These are phyloP conservation scores for Peribatodes rhomboidaria DNA, from an alignment of 2,888 invertebrate species.

Conservation along the genomic window DNA sequence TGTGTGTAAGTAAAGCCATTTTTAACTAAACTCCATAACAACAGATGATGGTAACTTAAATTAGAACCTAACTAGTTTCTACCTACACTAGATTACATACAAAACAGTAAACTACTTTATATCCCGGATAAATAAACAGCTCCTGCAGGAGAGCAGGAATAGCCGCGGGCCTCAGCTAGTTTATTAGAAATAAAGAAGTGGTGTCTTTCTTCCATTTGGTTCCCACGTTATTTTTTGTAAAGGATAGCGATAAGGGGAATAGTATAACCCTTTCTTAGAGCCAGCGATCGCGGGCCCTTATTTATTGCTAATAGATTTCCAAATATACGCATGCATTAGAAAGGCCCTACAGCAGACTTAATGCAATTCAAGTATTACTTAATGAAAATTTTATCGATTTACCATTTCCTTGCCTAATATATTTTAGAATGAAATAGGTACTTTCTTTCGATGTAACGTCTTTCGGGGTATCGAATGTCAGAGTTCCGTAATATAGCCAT, in stretches of 20 bases:
- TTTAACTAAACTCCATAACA: too few species aligned
- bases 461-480: neutral
- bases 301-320: slow-evolving; percentile 84
- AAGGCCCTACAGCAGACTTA: slow-evolving; percentile 64
- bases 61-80: neutral
- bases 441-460: too few species aligned
- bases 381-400: slow-evolving; percentile 35
- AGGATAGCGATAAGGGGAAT: slow-evolving; percentile 82
- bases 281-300: slow-evolving; percentile 78
- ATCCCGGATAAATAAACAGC: neutral
- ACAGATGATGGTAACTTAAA: neutral
- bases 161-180: slow-evolving; percentile 43
- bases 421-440: neutral
- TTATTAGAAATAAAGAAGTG: slow-evolving; percentile 75
- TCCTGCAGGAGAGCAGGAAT: neutral
- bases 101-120: slow-evolving; percentile 17
- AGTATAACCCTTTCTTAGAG: slow-evolving; percentile 82
- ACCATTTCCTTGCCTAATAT: neutral
- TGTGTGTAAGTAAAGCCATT: too few species aligned
- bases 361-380: slow-evolving; percentile 53
- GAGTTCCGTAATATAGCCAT: neutral
- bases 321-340: slow-evolving; percentile 72
- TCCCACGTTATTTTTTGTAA: slow-evolving; percentile 85
- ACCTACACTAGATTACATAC: neutral
- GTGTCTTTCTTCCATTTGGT: slow-evolving; percentile 78